Evolutionary conservation across 2,888 invertebrate species (phyloP).

Genomic region (Heliconius hortense): DNA sequence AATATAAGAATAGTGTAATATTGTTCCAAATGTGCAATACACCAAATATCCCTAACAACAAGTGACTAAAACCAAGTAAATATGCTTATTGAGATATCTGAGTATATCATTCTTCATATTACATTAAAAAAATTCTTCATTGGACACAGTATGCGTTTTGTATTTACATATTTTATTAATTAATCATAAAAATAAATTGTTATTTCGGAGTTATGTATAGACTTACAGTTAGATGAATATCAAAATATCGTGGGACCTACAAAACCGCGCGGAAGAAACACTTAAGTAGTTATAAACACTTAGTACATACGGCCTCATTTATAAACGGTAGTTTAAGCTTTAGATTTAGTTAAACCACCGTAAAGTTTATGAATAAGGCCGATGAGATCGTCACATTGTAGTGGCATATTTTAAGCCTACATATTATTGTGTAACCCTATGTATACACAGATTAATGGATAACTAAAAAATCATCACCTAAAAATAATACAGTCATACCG

Average conservation of each 20-base stretch:
- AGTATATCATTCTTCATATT: constrained; percentile 19
- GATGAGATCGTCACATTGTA: constrained; percentile 72
- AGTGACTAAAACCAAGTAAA: constrained; percentile 8
- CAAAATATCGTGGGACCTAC: constrained; percentile 16
- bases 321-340: constrained; percentile 8
- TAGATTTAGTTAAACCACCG: neutral
- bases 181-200: constrained; percentile 26
- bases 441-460: constrained; percentile 50
- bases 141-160: constrained; percentile 21
- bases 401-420: constrained; percentile 52
- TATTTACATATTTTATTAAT: constrained; percentile 20
- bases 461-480: constrained; percentile 58
- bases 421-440: constrained; percentile 16
- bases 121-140: constrained; percentile 11
- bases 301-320: constrained; percentile 20
- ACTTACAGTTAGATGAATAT: constrained; percentile 13
- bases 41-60: neutral
- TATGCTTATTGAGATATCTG: constrained; percentile 12
- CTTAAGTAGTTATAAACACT: constrained; percentile 48
- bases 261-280: constrained; percentile 22
- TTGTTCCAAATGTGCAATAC: constrained; percentile 10
- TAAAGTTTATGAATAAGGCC: constrained; percentile 17
- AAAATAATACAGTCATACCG: constrained; percentile 61
- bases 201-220: constrained; percentile 15
- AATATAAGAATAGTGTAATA: neutral